Evolutionary conservation across 2,888 invertebrate genomes (phyloP).

Genomic region (Antheraea yamamai): DNA sequence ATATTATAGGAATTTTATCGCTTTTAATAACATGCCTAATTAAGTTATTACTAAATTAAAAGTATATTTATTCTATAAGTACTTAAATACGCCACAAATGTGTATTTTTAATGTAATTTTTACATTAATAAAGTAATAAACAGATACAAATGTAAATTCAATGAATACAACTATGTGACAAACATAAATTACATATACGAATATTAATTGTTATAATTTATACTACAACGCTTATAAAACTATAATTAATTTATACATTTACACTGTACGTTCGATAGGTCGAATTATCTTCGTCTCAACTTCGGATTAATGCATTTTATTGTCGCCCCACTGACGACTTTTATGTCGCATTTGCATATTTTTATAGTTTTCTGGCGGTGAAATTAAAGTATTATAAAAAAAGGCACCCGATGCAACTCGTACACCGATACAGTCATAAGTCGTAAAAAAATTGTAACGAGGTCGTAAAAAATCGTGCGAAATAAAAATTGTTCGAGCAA

Average conservation of each 20-base stretch:
- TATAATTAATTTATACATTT: constrained; percentile 24
- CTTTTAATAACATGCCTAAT: too few relatives aligned
- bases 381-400: constrained; percentile 80
- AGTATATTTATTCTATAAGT: too few relatives aligned
- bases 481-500: constrained; percentile 73
- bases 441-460: constrained; percentile 74
- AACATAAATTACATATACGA: constrained; percentile 12
- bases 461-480: constrained; percentile 65
- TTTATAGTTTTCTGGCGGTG: constrained; percentile 78
- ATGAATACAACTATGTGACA: constrained; percentile 19
- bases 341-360: constrained; percentile 78
- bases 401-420: constrained; percentile 58
- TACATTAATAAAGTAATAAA: background rate
- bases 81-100: background rate
- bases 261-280: constrained; percentile 31
- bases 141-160: background rate
- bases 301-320: constrained; percentile 63
- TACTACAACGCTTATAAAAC: constrained; percentile 10
- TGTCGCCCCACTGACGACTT: constrained; percentile 60
- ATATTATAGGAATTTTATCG: too few relatives aligned
- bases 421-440: constrained; percentile 66
- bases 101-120: background rate
- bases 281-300: constrained; percentile 29
- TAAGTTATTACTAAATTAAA: too few relatives aligned
- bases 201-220: background rate